Conservation (phyloP, 2,888 invertebrate genomes). For the Drosophila buzzatii region DNA sequence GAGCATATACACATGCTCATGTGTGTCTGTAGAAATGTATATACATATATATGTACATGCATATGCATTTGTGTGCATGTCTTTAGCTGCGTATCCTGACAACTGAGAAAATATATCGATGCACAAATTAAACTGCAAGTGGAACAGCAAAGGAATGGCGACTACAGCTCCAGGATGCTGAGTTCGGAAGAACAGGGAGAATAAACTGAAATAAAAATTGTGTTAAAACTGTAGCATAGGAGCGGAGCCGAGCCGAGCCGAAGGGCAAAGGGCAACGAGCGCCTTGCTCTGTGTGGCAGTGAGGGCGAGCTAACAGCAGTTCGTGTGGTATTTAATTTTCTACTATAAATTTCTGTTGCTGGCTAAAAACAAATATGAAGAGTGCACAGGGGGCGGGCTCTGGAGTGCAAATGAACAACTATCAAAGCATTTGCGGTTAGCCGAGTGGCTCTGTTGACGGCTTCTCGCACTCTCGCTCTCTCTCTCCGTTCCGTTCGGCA, state of each 20-base stretch:
- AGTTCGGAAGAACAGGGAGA: conserved; percentile 27
- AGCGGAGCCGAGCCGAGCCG: not conserved
- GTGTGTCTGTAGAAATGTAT: not conserved
- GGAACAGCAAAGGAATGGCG: conserved; percentile 29
- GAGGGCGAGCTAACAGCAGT: conserved; percentile 23
- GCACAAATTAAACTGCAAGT: conserved; percentile 80
- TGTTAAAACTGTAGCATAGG: conserved; percentile 27
- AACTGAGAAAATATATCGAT: conserved; percentile 78
- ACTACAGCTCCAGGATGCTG: conserved; percentile 26
- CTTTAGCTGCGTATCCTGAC: conserved; percentile 57
- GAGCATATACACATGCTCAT: conserved; percentile 14
- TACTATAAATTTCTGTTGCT: conserved; percentile 64
- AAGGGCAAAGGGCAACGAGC: not conserved
- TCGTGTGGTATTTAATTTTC: conserved; percentile 71
- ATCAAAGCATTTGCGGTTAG: conserved; percentile 59
- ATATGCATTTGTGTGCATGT: conserved; percentile 10
- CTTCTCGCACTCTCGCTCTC: not conserved
- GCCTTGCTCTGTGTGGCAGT: conserved; percentile 1
- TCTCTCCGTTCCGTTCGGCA: conserved; percentile 31
- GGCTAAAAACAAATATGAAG: conserved; percentile 60
- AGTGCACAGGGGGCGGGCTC: not conserved
- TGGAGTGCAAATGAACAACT: conserved; percentile 60
- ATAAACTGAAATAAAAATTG: conserved; percentile 59
- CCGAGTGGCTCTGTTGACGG: conserved; percentile 37
- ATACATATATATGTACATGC: conserved; percentile 4